Base-by-base conservation (phyloP, 2,797 vertebrate genomes). In the Gouania willdenowi region DNA sequence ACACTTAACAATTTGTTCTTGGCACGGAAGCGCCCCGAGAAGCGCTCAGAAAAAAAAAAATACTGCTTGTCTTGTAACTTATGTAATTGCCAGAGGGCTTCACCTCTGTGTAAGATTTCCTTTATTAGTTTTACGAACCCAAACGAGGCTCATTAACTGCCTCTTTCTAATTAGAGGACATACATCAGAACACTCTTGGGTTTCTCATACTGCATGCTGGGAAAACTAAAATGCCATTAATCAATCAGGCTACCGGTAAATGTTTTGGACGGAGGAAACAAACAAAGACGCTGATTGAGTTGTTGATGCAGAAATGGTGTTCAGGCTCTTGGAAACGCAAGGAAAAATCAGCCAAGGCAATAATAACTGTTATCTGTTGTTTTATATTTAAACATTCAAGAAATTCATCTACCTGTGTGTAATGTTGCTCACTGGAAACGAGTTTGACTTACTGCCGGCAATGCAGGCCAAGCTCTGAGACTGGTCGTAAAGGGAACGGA, bases 51-150 rank as follows among this genome's bases (percentile, higher is more conserved):
- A 65, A n/a, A n/a, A n/a, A 20, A 20, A 25, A 81, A 79, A 85
- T 67, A 66, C 57, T 75, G 71, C 77, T 78, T 81, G 82, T 81
- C 81, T 82, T 71, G 77, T 79, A 86, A 77, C 71, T 83, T 72
- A 61, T 79, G 70, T 85, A 82, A 89, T 88, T 86, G 82, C 84
- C 74, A 68, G 52, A 48, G 70, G 77, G 71, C 68, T 77, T 77
- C 80, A 80, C 82, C 78, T 78, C 75, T 54, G 69, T 24, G 57
- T 76, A 79, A 70, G 48, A 80, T 75, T 72, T 69, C 48, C 66
- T 79, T 81, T 83, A 84, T 82, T 83, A 75, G 80, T 83, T 86
- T 81, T 80, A 71, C 33, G n/a, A 73, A 52, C 76, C 77, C 75
- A 84, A 85, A 86, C 40, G 68, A 79, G 69, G 73, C 74, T 86